Evolutionary conservation across 2,113 vertebrate genomes (phyloP).

Genomic region (Procavia capensis): DNA sequence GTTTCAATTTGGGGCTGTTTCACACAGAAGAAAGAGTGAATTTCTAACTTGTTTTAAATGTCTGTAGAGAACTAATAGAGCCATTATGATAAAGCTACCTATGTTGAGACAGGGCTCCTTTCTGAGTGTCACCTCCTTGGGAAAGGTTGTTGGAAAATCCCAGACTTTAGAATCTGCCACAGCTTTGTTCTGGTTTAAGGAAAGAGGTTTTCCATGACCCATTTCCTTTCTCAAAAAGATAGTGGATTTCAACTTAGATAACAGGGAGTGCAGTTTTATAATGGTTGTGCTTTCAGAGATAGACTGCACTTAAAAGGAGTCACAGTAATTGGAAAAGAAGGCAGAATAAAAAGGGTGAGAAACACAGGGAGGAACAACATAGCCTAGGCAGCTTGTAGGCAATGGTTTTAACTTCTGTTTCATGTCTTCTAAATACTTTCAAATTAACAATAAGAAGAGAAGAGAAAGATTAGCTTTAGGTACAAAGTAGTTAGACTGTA

Average conservation of each 20-base stretch:
- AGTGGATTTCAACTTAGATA: not conserved
- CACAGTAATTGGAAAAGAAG: not conserved
- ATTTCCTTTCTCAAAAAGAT: not conserved
- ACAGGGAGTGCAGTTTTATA: not conserved
- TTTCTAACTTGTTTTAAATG: constrained; percentile 23
- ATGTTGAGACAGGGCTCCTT: not conserved
- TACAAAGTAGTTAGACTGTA: not conserved
- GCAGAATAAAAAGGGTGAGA: not conserved
- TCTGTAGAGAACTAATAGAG: not conserved
- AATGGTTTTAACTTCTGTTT: not conserved
- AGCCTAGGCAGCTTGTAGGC: not conserved
- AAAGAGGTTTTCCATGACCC: not conserved
- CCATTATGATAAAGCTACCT: not conserved
- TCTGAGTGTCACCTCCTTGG: not conserved
- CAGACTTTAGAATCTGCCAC: not conserved
- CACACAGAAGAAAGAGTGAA: not conserved
- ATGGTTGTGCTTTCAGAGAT: not conserved
- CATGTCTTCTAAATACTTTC: not conserved
- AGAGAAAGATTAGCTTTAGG: not conserved
- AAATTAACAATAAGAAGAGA: constrained; percentile 29
- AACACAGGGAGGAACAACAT: not conserved
- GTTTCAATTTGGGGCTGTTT: not conserved
- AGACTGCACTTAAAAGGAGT: not conserved
- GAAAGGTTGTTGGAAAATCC: not conserved
- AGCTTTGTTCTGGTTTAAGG: not conserved